Evolutionary conservation across 2,888 invertebrate genomes (phyloP), one percentile per base, ranked within the genome.

Genomic region (Leucoma salicis): DNA sequence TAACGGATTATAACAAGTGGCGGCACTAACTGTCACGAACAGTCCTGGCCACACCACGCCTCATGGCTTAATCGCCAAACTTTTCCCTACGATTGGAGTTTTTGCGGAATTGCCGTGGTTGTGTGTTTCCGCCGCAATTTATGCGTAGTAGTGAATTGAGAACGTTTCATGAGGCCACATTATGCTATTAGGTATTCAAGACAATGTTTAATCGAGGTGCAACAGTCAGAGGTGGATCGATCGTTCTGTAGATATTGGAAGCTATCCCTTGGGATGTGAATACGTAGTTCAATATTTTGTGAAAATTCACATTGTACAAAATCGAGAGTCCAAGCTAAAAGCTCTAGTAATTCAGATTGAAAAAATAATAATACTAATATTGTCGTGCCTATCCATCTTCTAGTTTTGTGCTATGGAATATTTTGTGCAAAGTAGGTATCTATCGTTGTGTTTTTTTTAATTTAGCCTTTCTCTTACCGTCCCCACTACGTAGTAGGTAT

Each of bases 51-150:
- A 60, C 59, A 71, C 83, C 84, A 82, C 86, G 86, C 80, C 87
- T 85, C 82, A 78, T 74, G 82, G 82, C 85, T 88, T 88, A 89
- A 89, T 88, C 86, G 82, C 81, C 82, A 75, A 88, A 89, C 86
- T 89, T 89, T 87, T 71, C 82, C 80, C 78, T 77, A 78, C 86
- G 75, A 87, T 86, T 83, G 80, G 84, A 87, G 80, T 88, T 89
- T 89, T 89, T 89, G 86, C 68, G 79, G 78, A 78, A 79, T 74
- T 78, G 79, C 75, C 74, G 80, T 63, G 70, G 75, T 71, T 64
- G 74, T 76, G 74, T 75, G 76, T 70, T 64, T 12, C 65, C 67
- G 58, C 72, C 71, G 74, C 76, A 88, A 88, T 87, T 88, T 89
- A 88, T 87, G 81, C 82, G 76, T 68, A 61, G 59, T 70, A 82